phyloP scores from a whole-genome alignment of 2,113 vertebrate genomes.

The Penelope pileata region DNA sequence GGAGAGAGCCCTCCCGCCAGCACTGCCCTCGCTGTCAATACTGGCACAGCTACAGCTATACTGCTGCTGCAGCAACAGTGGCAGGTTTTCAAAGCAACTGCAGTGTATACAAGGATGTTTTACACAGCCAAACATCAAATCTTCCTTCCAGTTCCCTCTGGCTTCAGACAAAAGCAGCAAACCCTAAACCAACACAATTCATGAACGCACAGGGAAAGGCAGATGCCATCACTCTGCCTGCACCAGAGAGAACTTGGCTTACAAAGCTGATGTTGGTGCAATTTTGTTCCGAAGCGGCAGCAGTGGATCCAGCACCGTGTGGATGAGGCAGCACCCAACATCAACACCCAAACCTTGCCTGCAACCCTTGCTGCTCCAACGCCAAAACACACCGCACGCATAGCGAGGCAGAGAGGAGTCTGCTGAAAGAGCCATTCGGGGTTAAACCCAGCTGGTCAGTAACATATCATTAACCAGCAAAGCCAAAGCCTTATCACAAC shows the following conservation, averaged over 20 bases:
- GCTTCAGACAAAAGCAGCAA: slow-evolving; percentile 58
- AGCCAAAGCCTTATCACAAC: background rate
- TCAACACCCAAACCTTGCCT: background rate
- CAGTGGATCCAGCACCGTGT: accelerated
- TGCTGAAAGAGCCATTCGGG: background rate
- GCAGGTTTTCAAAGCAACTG: slow-evolving; percentile 58
- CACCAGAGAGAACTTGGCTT: background rate
- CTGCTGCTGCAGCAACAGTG: slow-evolving; percentile 62
- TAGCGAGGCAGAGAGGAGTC: background rate
- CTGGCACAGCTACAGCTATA: slow-evolving; percentile 26
- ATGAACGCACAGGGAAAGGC: background rate
- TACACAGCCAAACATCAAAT: slow-evolving; percentile 59
- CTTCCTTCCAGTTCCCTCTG: slow-evolving; percentile 64
- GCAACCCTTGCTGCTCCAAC: background rate
- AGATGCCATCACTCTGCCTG: background rate
- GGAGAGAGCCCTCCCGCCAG: background rate
- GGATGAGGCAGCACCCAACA: background rate
- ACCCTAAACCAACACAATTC: slow-evolving; percentile 36
- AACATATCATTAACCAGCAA: background rate
- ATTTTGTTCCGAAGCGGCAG: background rate
- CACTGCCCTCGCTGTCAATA: background rate
- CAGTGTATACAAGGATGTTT: slow-evolving; percentile 62
- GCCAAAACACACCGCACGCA: accelerated
- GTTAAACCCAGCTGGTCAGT: background rate
- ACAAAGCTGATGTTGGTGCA: background rate